Evolutionary conservation across 2,113 vertebrate species (phyloP), one percentile per base, ranked within the genome.

Genomic region (Morone chrysops): DNA sequence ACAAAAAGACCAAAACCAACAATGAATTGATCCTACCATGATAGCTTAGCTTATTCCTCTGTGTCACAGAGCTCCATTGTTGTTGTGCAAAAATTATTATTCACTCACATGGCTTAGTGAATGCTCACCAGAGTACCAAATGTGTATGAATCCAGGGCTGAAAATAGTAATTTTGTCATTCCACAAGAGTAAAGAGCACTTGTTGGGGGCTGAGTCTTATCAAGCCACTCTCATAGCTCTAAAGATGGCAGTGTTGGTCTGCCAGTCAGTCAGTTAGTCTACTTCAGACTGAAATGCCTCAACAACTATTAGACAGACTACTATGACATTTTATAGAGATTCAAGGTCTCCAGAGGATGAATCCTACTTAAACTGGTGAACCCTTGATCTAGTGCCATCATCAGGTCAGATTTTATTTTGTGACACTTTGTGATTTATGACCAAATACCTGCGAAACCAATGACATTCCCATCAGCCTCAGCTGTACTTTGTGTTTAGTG

Each of bases 1-100:
- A 66, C 18, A 36, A 77, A 89, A 79, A 76, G 50, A 90, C 75
- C 80, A 75, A 80, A 85, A 70, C 6, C n/a, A 80, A 47, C 25
- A 67, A 70, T 63, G 8, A 51, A 20, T 6, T 53, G 7, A 71
- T 56, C 2, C 60, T 38, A 31, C 31, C 31, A 31, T 31, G 31
- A 31, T 31, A 31, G 31, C 31, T 31, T 25, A 25, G 25, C 25
- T 25, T 25, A 25, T 25, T 25, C 25, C 25, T 25, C 25, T 17
- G 38, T 53, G 48, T 25, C 43, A 17, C 4, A 4, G 38, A 63
- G 54, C 72, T 40, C 22, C 70, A 51, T 6, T 60, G 68, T 31
- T 70, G 47, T 36, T 11, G 43, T 45, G 43, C 43, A 25, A 25
- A 25, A 25, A 25, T 25, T 25, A 25, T 25, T 25, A 25, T 25